Conservation (phyloP, 1,140 invertebrate genomes). For the Diachasma alloeum region DNA sequence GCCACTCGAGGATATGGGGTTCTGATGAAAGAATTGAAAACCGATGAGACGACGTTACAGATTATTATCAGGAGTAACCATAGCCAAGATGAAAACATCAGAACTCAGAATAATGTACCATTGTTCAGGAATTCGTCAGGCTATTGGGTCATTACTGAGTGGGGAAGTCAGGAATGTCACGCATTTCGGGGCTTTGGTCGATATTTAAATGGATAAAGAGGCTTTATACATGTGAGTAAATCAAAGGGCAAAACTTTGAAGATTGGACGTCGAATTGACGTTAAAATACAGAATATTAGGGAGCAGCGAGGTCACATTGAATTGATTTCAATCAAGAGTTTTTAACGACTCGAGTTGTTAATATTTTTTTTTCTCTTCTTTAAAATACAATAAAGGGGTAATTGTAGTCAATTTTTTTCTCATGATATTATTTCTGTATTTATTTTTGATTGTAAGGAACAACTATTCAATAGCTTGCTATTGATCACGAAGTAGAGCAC, state of each 20-base stretch:
- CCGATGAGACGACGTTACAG: constrained; percentile 68
- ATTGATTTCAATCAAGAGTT: constrained; percentile 41
- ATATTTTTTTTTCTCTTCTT: no score
- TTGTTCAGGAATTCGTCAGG: constrained; percentile 76
- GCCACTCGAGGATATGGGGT: constrained; percentile 29
- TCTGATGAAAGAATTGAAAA: constrained; percentile 62
- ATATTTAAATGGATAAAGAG: constrained; percentile 81
- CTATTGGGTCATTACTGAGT: constrained; percentile 65
- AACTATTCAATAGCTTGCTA: no score
- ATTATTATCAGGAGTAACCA: constrained; percentile 73
- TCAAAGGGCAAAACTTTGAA: constrained; percentile 68
- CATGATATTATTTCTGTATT: no score
- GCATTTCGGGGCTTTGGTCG: constrained; percentile 90
- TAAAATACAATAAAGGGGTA: no score
- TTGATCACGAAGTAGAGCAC: no score
- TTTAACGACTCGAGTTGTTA: no score
- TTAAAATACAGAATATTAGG: constrained; percentile 70
- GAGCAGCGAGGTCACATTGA: constrained; percentile 63
- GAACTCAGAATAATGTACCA: constrained; percentile 70
- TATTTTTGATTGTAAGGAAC: no score
- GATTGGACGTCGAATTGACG: constrained; percentile 77
- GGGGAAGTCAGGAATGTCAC: constrained; percentile 84
- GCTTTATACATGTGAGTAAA: constrained; percentile 79
- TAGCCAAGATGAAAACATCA: constrained; percentile 75
- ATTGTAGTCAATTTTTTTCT: no score